Evolutionary conservation across 2,888 invertebrate genomes (phyloP).

Genomic region (Strigamia transsilvanica): DNA sequence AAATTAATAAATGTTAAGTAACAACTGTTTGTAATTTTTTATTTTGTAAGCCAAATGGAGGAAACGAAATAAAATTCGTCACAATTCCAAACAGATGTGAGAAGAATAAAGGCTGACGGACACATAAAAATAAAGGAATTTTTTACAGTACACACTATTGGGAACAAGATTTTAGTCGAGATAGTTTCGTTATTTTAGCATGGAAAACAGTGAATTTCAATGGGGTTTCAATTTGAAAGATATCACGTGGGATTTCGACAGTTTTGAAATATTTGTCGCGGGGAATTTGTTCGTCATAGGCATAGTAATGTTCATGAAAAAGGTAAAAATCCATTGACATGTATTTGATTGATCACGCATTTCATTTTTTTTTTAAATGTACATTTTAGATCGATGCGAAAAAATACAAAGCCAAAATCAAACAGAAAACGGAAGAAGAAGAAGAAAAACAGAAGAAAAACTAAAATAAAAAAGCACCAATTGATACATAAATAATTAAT

Average conservation of each 20-base stretch:
- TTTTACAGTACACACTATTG: no score
- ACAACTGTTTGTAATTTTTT: no score
- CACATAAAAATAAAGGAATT: no score
- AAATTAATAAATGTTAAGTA: no score
- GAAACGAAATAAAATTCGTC: no score
- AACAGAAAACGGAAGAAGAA: not conserved
- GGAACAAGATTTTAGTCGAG: no score
- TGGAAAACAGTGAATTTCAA: not conserved
- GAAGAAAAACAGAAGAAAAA: not conserved
- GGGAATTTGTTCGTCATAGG: not conserved
- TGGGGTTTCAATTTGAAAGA: no score
- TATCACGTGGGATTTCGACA: not conserved
- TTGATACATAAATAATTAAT: not conserved
- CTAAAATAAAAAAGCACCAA: not conserved
- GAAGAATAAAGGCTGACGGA: no score
- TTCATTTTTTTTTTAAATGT: not conserved
- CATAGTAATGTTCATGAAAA: slow-evolving; percentile 12
- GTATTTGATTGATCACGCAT: no score
- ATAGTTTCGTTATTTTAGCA: no score
- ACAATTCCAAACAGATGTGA: no score
- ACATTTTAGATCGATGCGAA: not conserved
- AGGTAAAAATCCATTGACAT: not conserved
- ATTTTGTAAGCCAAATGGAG: no score
- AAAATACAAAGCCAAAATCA: not conserved
- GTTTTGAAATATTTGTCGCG: not conserved